Base-by-base conservation (phyloP, 1,140 invertebrate genomes). In the Meloidogyne hapla region DNA sequence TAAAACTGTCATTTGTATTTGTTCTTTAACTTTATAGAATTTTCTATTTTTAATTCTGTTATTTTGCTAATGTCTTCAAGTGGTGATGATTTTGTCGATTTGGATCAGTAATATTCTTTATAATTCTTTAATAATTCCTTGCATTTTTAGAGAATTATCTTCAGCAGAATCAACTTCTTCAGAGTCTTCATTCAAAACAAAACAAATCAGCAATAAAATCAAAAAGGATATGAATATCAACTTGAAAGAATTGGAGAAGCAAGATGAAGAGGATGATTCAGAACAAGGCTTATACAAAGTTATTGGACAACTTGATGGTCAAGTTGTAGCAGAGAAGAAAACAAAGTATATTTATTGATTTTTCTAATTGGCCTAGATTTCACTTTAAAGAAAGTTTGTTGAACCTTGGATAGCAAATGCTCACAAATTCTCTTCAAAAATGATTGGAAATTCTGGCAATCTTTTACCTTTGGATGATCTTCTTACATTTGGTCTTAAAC, bases 401-500 rank as follows among this genome's bases (percentile, higher is more conserved):
- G 48, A 56, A 56, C 48, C 48, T 0, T 56, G 48, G 48, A 21
- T 56, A 8, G 18, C n/a, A 56, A 56, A 56, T 56, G n/a, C 48
- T 56, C n/a, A n/a, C 48, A 56, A 56, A 56, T 56, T 56, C n/a
- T 56, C 18, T n/a, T 15, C 18, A 21, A 56, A 56, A 21, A 56
- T 56, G 48, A 0, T 56, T n/a, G 48, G 18, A 6, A 5, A 56
- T 56, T 48, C 45, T 48, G 13, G 2, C 18, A 56, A 56, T 15
- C n/a, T 56, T 1, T 56, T 56, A 56, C 48, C 18, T 56, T n/a
- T 56, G 5, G 48, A 56, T 56, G 8, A n/a, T n/a, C 48, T 56
- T 56, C 18, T n/a, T n/a, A 56, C n/a, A n/a, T 56, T 56, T 56
- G 77, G 74, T 9, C 61, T 82, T 12, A 56, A 73, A 26, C 68